These are phyloP conservation scores for Collichthys lucidus DNA, from an alignment of 2,113 vertebrate genomes.

Conservation along the genomic window DNA sequence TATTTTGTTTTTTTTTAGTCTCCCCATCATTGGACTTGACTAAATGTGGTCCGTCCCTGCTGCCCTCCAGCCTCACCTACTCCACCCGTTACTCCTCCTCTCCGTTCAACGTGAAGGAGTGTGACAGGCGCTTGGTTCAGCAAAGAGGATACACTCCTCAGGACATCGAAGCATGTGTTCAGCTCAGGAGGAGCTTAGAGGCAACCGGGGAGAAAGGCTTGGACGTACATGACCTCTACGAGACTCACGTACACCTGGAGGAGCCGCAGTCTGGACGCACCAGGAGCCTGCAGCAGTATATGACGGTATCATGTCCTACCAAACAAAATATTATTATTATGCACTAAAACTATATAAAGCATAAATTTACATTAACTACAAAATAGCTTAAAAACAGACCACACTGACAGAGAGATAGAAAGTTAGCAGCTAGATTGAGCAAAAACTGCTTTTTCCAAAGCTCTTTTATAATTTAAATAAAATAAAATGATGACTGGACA, in stretches of 20 bases:
- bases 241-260: conserved; percentile 76
- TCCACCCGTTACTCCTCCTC: conserved; percentile 81
- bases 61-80: conserved; percentile 86
- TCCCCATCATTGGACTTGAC: conserved; percentile 75
- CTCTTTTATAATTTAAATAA: too few species aligned
- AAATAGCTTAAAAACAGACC: background rate
- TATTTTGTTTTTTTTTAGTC: conserved; percentile 64
- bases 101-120: conserved; percentile 64
- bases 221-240: conserved; percentile 78
- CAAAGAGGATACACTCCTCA: conserved; percentile 75
- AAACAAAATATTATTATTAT: background rate
- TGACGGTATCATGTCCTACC: conserved; percentile 63
- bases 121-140: conserved; percentile 56
- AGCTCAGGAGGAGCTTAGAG: conserved; percentile 82
- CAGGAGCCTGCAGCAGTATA: conserved; percentile 73
- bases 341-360: background rate
- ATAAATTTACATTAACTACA: background rate
- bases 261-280: conserved; percentile 65
- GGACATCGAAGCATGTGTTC: conserved; percentile 80
- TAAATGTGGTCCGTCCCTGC: conserved; percentile 74
- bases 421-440: too few species aligned
- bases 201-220: conserved; percentile 84
- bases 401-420: background rate
- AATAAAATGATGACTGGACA: too few species aligned
- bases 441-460: too few species aligned